Evolutionary conservation across 2,797 vertebrate species (phyloP).

Genomic region (Sebastes diploproa): DNA sequence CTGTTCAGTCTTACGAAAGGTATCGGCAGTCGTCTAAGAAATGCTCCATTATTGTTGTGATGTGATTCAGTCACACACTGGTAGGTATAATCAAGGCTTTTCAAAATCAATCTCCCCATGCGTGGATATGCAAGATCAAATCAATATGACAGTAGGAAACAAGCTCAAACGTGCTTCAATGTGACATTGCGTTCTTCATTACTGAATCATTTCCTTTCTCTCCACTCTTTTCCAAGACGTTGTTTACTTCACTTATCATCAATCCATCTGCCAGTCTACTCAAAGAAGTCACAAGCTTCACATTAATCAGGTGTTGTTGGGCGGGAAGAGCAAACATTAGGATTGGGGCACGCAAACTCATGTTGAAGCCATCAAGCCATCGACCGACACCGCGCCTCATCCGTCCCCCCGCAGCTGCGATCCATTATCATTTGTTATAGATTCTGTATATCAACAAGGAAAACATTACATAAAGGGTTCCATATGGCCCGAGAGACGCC

Average conservation of each 20-base stretch:
- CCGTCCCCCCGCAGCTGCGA: slow-evolving; percentile 87
- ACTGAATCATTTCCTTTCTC: not conserved
- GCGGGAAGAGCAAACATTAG: slow-evolving; percentile 18
- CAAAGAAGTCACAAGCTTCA: slow-evolving; percentile 62
- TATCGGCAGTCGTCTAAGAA: not conserved
- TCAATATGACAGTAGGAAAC: slow-evolving; percentile 58
- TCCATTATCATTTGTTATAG: slow-evolving; percentile 93
- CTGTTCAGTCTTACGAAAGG: not conserved
- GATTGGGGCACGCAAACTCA: slow-evolving; percentile 48
- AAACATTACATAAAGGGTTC: slow-evolving; percentile 90
- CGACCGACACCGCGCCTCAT: slow-evolving; percentile 83
- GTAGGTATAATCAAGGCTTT: slow-evolving; percentile 54
- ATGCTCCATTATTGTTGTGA: slow-evolving; percentile 7
- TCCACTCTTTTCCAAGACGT: not conserved
- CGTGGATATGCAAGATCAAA: slow-evolving; percentile 51
- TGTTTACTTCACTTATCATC: slow-evolving; percentile 15
- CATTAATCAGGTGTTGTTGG: slow-evolving; percentile 58
- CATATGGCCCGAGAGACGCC: slow-evolving; percentile 89
- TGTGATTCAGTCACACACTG: slow-evolving; percentile 9
- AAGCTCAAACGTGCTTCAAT: slow-evolving; percentile 5
- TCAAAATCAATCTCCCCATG: slow-evolving; percentile 48
- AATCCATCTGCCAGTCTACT: slow-evolving; percentile 19
- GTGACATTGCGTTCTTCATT: not conserved
- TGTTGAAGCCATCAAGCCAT: slow-evolving; percentile 85
- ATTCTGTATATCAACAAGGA: slow-evolving; percentile 92